A percentile compares a stretch with the other conserved stretches of the same genome.
Evolutionary conservation across 2,113 vertebrate species (phyloP).

Genomic region (Pomatorhinus ruficollis): DNA sequence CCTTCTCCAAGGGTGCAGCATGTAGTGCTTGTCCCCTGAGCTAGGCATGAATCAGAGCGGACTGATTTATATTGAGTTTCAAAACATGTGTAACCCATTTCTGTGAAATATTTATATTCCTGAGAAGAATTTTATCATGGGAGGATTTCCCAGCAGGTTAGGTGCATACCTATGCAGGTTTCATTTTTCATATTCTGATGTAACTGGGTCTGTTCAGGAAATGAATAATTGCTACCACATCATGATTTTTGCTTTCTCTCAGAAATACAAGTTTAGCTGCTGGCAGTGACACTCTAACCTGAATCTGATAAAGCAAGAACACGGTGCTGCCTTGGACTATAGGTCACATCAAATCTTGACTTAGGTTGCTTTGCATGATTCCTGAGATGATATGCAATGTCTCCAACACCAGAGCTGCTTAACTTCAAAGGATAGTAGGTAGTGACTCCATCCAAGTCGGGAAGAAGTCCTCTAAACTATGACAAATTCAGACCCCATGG

Average conservation of each 20-base stretch:
- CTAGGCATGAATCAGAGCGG: background rate
- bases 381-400: background rate
- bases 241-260: background rate
- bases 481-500: background rate
- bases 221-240: background rate
- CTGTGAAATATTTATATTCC: slow-evolving; percentile 30
- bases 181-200: slow-evolving; percentile 54
- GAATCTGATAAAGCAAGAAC: background rate
- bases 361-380: fast-evolving
- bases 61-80: slow-evolving; percentile 1
- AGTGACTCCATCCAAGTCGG: background rate
- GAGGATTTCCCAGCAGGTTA: slow-evolving; percentile 24
- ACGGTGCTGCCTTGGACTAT: background rate
- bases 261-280: background rate
- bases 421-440: background rate
- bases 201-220: slow-evolving; percentile 37
- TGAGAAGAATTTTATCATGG: background rate
- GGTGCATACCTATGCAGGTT: background rate
- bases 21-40: fast-evolving
- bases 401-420: background rate
- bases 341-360: background rate
- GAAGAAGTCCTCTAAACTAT: background rate
- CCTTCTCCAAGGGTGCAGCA: background rate
- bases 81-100: slow-evolving; percentile 1
- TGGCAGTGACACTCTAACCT: background rate